phyloP scores from a whole-genome alignment of 2,888 invertebrate species.

The Tethea ocularis region DNA sequence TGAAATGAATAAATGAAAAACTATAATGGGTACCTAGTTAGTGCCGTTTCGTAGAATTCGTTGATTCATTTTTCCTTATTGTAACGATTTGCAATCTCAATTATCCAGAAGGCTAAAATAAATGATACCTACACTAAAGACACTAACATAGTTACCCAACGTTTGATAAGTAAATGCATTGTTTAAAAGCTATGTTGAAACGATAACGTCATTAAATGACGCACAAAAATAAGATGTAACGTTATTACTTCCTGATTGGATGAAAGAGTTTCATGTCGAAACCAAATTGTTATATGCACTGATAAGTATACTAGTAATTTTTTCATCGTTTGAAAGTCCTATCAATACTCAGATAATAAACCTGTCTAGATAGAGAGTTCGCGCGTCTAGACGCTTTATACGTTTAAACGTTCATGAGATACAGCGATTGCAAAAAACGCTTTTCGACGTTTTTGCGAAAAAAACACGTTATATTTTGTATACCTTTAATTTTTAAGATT shows the following conservation, averaged over 20 bases:
- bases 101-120: neutral
- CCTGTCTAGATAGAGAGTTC: no score
- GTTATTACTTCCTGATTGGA: neutral
- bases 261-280: neutral
- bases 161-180: neutral
- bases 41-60: neutral
- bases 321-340: no score
- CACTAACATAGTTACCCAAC: neutral
- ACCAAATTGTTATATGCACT: slow-evolving; percentile 8
- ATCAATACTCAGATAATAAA: no score
- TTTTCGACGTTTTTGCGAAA: no score
- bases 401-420: no score
- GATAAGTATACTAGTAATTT: neutral
- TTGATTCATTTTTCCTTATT: neutral
- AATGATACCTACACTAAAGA: neutral
- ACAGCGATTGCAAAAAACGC: no score
- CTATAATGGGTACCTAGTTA: slow-evolving; percentile 10
- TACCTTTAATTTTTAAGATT: no score
- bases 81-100: neutral
- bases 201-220: neutral
- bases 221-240: neutral
- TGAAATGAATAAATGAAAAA: slow-evolving; percentile 13
- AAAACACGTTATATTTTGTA: no score
- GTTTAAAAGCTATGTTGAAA: neutral
- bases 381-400: no score